A percentile compares a stretch with the other conserved stretches of the same genome.
Evolutionary conservation across 1,140 invertebrate species (phyloP).

Genomic region (Platorchestia sp.): DNA sequence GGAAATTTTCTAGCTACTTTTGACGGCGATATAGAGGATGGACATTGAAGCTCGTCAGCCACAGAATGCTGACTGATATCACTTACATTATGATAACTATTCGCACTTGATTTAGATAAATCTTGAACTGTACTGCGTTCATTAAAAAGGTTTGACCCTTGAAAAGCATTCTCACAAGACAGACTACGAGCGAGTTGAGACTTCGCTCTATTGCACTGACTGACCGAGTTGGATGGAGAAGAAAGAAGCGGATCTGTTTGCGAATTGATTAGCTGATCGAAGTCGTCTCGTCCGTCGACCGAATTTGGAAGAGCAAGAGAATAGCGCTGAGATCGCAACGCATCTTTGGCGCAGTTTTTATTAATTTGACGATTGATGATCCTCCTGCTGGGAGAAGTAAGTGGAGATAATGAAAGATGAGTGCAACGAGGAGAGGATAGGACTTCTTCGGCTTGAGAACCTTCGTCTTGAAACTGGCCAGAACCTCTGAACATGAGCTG

Average conservation of each 20-base stretch:
- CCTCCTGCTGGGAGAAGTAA: slow-evolving; percentile 60
- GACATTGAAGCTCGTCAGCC: background rate
- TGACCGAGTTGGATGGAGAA: background rate
- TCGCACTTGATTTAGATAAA: background rate
- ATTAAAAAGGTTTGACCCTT: background rate
- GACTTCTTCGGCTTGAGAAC: background rate
- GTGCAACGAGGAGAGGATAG: background rate
- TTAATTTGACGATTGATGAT: slow-evolving; percentile 59
- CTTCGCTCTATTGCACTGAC: background rate
- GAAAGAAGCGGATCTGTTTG: background rate
- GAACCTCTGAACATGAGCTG: background rate
- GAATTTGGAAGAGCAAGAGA: background rate
- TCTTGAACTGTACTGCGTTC: background rate
- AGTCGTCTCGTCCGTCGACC: background rate
- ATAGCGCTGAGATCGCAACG: slow-evolving; percentile 12
- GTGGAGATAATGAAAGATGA: slow-evolving; percentile 56
- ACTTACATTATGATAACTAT: background rate
- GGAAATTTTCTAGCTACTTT: background rate
- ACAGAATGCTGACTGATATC: background rate
- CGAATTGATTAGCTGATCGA: background rate
- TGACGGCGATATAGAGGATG: background rate
- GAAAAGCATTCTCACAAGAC: background rate
- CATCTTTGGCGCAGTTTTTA: background rate
- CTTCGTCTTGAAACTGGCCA: background rate
- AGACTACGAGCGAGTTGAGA: background rate